These are phyloP conservation scores for Lycorma delicatula DNA, from an alignment of 1,140 invertebrate genomes.

Conservation along the genomic window DNA sequence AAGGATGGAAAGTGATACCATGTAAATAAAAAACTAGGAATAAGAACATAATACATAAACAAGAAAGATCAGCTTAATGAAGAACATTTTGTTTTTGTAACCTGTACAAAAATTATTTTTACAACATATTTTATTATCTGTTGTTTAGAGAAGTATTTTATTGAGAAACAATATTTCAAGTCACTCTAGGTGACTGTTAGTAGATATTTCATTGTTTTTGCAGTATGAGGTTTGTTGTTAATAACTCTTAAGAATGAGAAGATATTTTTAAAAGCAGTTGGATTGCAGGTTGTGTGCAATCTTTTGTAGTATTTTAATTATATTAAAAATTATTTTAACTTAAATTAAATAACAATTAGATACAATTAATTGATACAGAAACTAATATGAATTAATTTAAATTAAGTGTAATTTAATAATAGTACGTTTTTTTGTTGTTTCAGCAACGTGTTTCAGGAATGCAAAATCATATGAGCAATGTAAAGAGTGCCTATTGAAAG, in stretches of 20 bases:
- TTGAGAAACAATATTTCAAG: too few relatives aligned
- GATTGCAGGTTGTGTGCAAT: neutral
- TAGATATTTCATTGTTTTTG: too few relatives aligned
- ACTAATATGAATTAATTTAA: neutral
- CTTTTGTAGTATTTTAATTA: neutral
- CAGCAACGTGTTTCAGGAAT: slow-evolving; percentile 85
- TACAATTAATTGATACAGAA: neutral
- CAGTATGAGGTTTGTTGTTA: too few relatives aligned
- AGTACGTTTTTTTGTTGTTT: slow-evolving; percentile 33
- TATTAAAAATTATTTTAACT: neutral
- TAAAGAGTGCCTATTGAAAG: slow-evolving; percentile 76
- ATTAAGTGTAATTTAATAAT: neutral
- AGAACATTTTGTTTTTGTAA: too few relatives aligned
- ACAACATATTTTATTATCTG: too few relatives aligned
- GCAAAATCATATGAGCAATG: slow-evolving; percentile 73
- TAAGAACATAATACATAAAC: too few relatives aligned
- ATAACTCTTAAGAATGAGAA: neutral
- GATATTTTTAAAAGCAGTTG: neutral
- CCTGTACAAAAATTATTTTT: too few relatives aligned
- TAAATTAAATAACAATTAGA: neutral
- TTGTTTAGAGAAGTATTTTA: too few relatives aligned
- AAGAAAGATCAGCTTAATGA: too few relatives aligned
- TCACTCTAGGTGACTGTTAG: too few relatives aligned
- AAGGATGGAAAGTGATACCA: too few relatives aligned
- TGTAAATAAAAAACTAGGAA: too few relatives aligned